Base-by-base conservation (phyloP, 1,140 invertebrate species). In the Ceratosolen fusciceps region DNA sequence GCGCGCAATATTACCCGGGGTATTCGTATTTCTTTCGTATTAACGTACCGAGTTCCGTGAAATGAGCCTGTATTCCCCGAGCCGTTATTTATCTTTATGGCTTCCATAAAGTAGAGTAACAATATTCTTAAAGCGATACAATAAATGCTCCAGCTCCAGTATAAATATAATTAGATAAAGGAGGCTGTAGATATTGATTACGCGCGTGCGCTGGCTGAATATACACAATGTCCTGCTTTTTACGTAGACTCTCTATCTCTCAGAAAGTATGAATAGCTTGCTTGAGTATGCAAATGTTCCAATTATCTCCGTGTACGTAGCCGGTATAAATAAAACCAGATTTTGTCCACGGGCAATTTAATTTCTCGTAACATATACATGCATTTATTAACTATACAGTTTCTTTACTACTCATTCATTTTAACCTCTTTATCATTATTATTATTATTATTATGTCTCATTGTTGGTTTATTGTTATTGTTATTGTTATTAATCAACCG, bases 261-360 rank as follows among this genome's bases (percentile, higher is more conserved):
- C n/a, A 47, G 24, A 29, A 70, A n/a, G 9, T 39, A 47, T 16
- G 37, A 71, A 71, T 21, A 34, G 7, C 29, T 34, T 71, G 31
- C 1, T n/a, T n/a, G n/a, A n/a, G 19, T 54, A 54, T 54, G 68
- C 47, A 54, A 34, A 54, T 71, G 3, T 34, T 71, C 43, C 68
- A 71, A 71, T 71, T 71, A 71, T 71, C 68, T 8, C 1, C 3
- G 34, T 54, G 47, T 71, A 54, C 3, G 43, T 52, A 52, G 16
- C 1, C 10, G n/a, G 26, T 31, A 71, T 71, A 58, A 73, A 9
- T n/a, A n/a, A 58, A 56, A 73, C 52, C 49, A 73, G 52, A 73
- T 56, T 73, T 73, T n/a, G 71, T 58, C 21, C 43, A 29, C 37
- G 39, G 19, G 10, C 9, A 47, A 26, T 68, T 68, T 47, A 26